Percentiles rank a stretch among this genome's conserved stretches.
phyloP scores from a whole-genome alignment of 2,113 vertebrate genomes.

The Ranitomeya variabilis region DNA sequence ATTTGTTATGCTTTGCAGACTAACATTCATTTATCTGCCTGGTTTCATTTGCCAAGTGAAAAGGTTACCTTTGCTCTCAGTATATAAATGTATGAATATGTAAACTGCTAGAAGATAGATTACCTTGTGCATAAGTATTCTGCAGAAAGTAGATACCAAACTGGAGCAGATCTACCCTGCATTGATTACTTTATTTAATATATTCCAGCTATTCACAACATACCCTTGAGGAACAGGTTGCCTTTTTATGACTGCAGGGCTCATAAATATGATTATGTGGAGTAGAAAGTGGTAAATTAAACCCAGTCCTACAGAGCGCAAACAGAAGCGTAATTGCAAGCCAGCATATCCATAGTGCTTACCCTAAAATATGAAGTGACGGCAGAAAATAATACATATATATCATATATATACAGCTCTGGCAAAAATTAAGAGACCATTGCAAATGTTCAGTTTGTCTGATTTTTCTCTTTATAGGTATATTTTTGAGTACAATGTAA shows the following conservation, averaged over 20 bases:
- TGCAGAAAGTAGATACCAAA: slow-evolving; percentile 43
- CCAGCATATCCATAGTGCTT: slow-evolving; percentile 28
- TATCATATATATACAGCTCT: no score
- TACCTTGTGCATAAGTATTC: slow-evolving; percentile 41
- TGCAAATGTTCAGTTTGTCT: no score
- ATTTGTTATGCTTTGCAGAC: not conserved
- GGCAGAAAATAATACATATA: no score
- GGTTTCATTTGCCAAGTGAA: slow-evolving; percentile 27
- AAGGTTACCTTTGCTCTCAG: slow-evolving; percentile 45
- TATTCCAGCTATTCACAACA: slow-evolving; percentile 56
- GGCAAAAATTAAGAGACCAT: no score
- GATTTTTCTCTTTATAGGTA: no score
- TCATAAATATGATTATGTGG: slow-evolving; percentile 55
- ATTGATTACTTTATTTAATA: slow-evolving; percentile 58
- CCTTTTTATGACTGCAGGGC: slow-evolving; percentile 52
- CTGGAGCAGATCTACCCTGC: slow-evolving; percentile 43
- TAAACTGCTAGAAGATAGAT: slow-evolving; percentile 56
- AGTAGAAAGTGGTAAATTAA: slow-evolving; percentile 50
- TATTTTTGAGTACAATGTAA: no score
- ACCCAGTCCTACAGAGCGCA: slow-evolving; percentile 23
- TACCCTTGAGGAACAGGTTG: slow-evolving; percentile 56
- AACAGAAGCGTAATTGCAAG: slow-evolving; percentile 37
- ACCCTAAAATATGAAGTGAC: slow-evolving; percentile 14
- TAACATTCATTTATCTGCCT: slow-evolving; percentile 40
- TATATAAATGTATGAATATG: slow-evolving; percentile 51